phyloP scores from a whole-genome alignment of 2,797 vertebrate species.

The Sebastes goodei region DNA sequence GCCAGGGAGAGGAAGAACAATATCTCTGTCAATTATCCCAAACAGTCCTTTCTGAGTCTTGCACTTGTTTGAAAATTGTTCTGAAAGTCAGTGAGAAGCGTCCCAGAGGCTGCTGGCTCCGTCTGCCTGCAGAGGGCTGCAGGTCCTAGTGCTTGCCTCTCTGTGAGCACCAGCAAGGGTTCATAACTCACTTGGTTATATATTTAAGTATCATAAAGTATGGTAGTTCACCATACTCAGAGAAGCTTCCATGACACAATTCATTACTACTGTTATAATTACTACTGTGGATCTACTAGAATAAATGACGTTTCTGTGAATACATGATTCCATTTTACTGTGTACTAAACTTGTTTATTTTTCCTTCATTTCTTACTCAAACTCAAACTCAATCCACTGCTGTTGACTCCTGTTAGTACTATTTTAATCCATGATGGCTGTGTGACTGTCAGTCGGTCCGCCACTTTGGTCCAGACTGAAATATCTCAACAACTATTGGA shows the following conservation, averaged over 20 bases:
- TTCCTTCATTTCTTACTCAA: neutral
- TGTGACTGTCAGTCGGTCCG: neutral
- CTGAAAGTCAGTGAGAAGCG: constrained; percentile 75
- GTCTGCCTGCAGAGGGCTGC: constrained; percentile 22
- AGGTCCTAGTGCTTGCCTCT: constrained; percentile 84
- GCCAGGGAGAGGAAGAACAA: constrained; percentile 38
- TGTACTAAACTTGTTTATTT: neutral
- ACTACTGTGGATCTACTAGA: neutral
- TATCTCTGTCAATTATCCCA: constrained; percentile 63
- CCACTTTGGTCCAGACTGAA: neutral
- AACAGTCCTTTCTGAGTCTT: constrained; percentile 64
- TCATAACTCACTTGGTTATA: neutral
- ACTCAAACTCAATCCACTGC: neutral
- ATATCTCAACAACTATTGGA: neutral
- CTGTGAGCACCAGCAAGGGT: neutral
- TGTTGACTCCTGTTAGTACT: neutral
- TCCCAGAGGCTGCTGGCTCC: constrained; percentile 60
- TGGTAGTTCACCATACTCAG: neutral
- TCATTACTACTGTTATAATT: neutral
- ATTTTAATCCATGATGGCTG: neutral
- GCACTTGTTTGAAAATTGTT: constrained; percentile 84
- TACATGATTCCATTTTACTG: neutral
- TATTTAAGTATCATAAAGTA: neutral
- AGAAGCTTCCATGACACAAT: neutral
- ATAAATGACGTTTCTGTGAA: neutral